A percentile compares a stretch with the other conserved stretches of the same genome.
These are phyloP conservation scores for Delia radicum DNA, from an alignment of 1,140 invertebrate species.

Conservation along the genomic window DNA sequence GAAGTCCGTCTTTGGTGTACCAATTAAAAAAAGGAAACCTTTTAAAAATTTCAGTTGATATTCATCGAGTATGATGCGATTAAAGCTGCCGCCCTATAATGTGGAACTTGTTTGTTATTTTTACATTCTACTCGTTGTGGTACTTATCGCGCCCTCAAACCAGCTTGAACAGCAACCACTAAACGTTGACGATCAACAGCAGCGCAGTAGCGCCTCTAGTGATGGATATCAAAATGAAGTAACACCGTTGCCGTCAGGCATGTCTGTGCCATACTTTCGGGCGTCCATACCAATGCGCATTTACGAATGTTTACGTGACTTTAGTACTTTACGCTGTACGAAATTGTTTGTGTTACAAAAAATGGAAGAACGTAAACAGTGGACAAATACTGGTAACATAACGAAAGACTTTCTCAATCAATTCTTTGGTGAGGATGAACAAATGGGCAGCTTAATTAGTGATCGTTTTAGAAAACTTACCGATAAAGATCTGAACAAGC, in stretches of 20 bases:
- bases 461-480: conserved; percentile 43
- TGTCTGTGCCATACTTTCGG: conserved; percentile 44
- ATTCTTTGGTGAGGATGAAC: conserved; percentile 44
- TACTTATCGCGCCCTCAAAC: conserved; percentile 21
- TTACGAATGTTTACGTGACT: conserved; percentile 46
- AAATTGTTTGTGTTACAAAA: conserved; percentile 53
- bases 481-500: conserved; percentile 48
- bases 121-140: background rate
- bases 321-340: conserved; percentile 48
- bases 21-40: no score
- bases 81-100: background rate
- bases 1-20: no score
- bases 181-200: background rate
- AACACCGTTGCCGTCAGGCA: background rate
- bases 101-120: background rate
- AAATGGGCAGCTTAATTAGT: conserved; percentile 41
- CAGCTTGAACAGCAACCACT: conserved; percentile 2
- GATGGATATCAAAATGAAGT: background rate
- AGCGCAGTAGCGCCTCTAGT: background rate
- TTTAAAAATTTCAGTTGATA: no score
- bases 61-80: background rate
- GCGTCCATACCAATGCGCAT: conserved; percentile 51
- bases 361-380: conserved; percentile 41
- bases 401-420: conserved; percentile 52
- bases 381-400: conserved; percentile 41